A percentile compares a stretch with the other conserved stretches of the same genome.
These are phyloP conservation scores for Drosophila siamana DNA, from an alignment of 2,888 invertebrate species.

Conservation along the genomic window DNA sequence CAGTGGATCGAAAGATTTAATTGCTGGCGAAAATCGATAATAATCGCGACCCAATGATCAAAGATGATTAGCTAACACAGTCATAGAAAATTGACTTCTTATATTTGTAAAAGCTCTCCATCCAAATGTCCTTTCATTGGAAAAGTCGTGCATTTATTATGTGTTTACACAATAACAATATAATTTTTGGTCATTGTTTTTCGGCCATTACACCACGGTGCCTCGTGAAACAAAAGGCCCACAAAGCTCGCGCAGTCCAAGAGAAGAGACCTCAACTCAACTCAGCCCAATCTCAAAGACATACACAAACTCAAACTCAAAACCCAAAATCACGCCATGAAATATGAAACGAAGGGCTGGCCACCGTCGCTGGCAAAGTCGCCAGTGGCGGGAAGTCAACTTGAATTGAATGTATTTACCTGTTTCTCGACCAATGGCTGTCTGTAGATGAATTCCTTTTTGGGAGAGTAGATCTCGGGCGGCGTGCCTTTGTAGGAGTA, in stretches of 20 bases:
- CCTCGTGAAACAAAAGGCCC: constrained; percentile 36
- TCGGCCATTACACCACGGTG: background rate
- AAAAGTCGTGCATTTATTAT: no score
- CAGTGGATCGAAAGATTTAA: background rate
- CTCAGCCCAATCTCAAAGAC: background rate
- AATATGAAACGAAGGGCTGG: constrained; percentile 47
- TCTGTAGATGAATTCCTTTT: constrained; percentile 80
- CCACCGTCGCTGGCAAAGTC: background rate
- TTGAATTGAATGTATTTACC: constrained; percentile 59
- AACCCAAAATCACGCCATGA: constrained; percentile 49
- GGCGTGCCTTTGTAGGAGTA: constrained; percentile 81
- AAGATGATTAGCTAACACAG: no score
- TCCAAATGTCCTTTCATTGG: no score
- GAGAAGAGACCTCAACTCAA: constrained; percentile 2
- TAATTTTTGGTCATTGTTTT: no score
- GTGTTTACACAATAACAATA: no score
- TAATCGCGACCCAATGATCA: background rate
- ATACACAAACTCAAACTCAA: constrained; percentile 5
- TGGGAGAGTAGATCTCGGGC: constrained; percentile 80
- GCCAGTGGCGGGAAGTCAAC: background rate
- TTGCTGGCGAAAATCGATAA: background rate
- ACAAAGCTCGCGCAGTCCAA: background rate
- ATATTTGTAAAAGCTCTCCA: no score
- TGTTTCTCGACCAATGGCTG: constrained; percentile 78
- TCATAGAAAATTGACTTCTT: no score